Base-by-base conservation (phyloP, 2,888 invertebrate genomes). In the Aspidiotus rigidus region DNA sequence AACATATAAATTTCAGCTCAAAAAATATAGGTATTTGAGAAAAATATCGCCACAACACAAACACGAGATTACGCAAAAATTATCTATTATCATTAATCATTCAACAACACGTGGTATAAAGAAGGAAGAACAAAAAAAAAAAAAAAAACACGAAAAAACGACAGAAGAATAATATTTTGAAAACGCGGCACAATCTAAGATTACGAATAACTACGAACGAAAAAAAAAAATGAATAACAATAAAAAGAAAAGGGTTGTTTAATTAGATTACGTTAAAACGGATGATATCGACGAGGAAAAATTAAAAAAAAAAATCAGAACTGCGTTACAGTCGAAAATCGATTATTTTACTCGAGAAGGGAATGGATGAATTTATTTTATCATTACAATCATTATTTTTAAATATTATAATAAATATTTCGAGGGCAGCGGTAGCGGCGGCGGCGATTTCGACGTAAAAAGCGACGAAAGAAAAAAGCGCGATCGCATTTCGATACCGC, bases 401-500 rank as follows among this genome's bases (percentile, higher is more conserved):
- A n/a, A 53, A n/a, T 13, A 3, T 13, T 53, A 53, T 3, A 3
- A 53, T 53, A 53, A 53, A 53, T 28, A 28, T 28, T 28, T 28
- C 28, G 28, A 28, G 28, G 28, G 28, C 17, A 17, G 10, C 17
- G 40, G 9, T 28, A 17, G 40, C 60, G 28, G 39, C 60, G 17
- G 16, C 17, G 16, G 60, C n/a, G 17, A 55, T 55, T 64, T 54
- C 16, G 55, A 39, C 39, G 55, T 39, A 54, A 64, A 64, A 64
- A 57, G 57, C 39, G 41, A 64, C 54, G 56, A 64, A 64, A 49
- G 64, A 64, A 55, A 63, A 64, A 64, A 64, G 17, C 64, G 56
- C 64, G 55, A 64, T 64, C 57, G 56, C 64, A 64, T 64, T 64
- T 64, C 56, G 17, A 64, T 57, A 57, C 42, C 44, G 64, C 57